A percentile compares a stretch with the other conserved stretches of the same genome.
phyloP scores from a whole-genome alignment of 2,888 invertebrate genomes.

The Lasioglossum figueresi region DNA sequence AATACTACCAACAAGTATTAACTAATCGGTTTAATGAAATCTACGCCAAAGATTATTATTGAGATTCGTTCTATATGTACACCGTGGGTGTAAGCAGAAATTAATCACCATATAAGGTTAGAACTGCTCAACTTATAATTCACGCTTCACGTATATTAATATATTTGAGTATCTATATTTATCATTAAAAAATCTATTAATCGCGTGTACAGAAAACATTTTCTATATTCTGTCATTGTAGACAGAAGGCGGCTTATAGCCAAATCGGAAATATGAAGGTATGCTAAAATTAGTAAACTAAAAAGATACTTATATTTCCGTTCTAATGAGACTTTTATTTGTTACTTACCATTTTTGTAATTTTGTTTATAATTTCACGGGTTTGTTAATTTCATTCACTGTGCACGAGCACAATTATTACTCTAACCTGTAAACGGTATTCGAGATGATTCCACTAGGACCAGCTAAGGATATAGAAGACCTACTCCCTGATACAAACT shows the following conservation, averaged over 20 bases:
- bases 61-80: constrained; percentile 12
- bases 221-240: neutral
- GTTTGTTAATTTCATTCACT: constrained; percentile 30
- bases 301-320: neutral
- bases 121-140: constrained; percentile 28
- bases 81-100: constrained; percentile 65
- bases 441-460: constrained; percentile 55
- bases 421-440: constrained; percentile 53
- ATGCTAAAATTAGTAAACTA: neutral
- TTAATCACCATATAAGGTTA: constrained; percentile 75
- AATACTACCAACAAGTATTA: constrained; percentile 2
- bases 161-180: neutral
- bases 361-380: constrained; percentile 21
- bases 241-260: constrained; percentile 1
- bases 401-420: constrained; percentile 38
- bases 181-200: neutral
- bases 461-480: neutral
- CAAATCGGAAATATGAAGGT: constrained; percentile 11
- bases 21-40: neutral
- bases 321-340: neutral
- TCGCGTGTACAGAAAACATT: neutral
- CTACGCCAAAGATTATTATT: neutral
- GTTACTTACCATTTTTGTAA: constrained; percentile 56
- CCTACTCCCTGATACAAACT: constrained; percentile 19
- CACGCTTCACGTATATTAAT: neutral